These are phyloP conservation scores for Vidua macroura DNA, from an alignment of 2,113 vertebrate species.

Conservation along the genomic window DNA sequence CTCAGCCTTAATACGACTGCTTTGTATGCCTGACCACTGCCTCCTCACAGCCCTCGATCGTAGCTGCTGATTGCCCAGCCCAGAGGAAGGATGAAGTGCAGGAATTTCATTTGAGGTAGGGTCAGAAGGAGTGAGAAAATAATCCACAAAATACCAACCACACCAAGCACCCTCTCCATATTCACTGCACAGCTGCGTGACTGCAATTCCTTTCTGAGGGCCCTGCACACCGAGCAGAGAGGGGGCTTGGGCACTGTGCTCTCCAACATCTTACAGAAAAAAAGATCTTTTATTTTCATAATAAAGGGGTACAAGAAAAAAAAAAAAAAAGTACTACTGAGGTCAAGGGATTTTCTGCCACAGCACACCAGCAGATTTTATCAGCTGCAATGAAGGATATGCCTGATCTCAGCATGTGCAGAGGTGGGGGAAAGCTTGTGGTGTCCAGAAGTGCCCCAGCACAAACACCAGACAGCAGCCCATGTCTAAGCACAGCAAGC, in stretches of 20 bases:
- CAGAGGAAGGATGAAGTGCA: conserved; percentile 29
- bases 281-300: not conserved
- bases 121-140: conserved; percentile 41
- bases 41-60: not conserved
- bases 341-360: not conserved
- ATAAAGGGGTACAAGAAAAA: not conserved
- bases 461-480: not conserved
- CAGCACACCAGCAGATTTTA: not conserved
- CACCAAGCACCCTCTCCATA: not conserved
- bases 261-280: not conserved
- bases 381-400: not conserved
- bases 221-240: not conserved
- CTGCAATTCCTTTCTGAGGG: not conserved
- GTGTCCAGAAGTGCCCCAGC: not conserved
- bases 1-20: not conserved
- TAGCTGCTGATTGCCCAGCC: conserved; percentile 49
- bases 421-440: not conserved
- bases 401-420: not conserved
- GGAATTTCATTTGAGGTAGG: conserved; percentile 28
- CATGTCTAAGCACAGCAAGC: not conserved
- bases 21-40: conserved; percentile 32
- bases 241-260: not conserved
- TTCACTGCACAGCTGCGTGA: not conserved
- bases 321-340: not conserved
- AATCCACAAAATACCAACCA: conserved; percentile 28